Base-by-base conservation (phyloP, 2,797 vertebrate genomes). In the Aphelocoma californica region DNA sequence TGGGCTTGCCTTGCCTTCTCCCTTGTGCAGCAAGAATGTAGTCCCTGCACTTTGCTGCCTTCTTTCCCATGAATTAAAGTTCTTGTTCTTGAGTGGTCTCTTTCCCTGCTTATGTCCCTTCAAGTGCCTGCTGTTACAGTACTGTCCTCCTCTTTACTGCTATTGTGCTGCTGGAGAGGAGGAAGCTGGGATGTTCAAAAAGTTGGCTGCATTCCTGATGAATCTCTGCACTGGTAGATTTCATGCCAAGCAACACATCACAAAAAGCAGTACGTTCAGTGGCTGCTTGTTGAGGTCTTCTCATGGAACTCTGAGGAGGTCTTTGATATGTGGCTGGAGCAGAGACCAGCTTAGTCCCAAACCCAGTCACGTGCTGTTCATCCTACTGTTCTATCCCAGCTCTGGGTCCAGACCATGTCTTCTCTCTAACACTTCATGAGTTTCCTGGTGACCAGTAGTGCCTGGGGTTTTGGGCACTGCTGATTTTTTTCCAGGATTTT, bases 41-140 rank as follows among this genome's bases (percentile, higher is more conserved):
- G 54, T 24, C 64, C 31, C 60, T 82, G 47, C 28, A 32, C 40
- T 87, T 90, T 1, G 1, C 31, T 80, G 60, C 31, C n/a, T 80
- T 71, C 74, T 95, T 96, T 96, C 94, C 67, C 95, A 97, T 82
- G 84, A 58, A 50, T 28, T 70, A n/a, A 50, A 67, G 74, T 74
- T 81, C 79, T 84, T 81, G 12, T 42, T 95, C 77, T 56, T 78
- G 56, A 79, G 51, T 5, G 2, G 15, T 85, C 32, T 83, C n/a
- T 90, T 81, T 86, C 45, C 26, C 29, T 66, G 15, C 51, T 83
- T 90, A 24, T 34, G 42, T 60, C 26, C 29, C 36, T 84, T 90
- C 44, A 70, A 93, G 29, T 66, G 56, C 90, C 74, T 92, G 53
- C 83, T 95, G 86, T 90, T 88, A 81, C 45, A 73, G 29, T 88